Percentiles rank a stretch among this genome's conserved stretches.
These are phyloP conservation scores for Apotomis turbidana DNA, from an alignment of 2,888 invertebrate genomes.

Conservation along the genomic window DNA sequence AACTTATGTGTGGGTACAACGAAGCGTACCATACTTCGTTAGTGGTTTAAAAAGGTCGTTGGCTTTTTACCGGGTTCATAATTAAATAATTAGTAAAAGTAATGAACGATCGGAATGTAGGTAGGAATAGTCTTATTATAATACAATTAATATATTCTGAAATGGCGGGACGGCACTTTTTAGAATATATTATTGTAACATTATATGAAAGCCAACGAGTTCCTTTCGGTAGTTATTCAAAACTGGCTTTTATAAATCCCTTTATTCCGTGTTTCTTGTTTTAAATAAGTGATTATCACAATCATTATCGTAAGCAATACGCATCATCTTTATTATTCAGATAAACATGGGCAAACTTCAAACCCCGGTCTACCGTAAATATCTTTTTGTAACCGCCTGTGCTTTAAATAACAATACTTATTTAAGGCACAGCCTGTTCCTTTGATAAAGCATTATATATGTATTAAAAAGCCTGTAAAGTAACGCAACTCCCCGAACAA, in stretches of 20 bases:
- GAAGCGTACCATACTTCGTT: conserved; percentile 2
- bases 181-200: too few relatives aligned
- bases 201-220: too few relatives aligned
- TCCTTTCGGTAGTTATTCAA: too few relatives aligned
- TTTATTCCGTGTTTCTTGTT: too few relatives aligned
- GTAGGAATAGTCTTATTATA: conserved; percentile 12
- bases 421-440: not conserved
- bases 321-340: too few relatives aligned
- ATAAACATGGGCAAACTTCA: too few relatives aligned
- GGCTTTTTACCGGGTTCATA: conserved; percentile 15
- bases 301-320: too few relatives aligned
- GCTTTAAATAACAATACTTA: not conserved
- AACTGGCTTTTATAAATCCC: too few relatives aligned
- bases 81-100: conserved; percentile 10
- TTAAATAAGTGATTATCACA: too few relatives aligned
- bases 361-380: too few relatives aligned
- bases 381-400: too few relatives aligned
- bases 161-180: not conserved
- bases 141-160: conserved; percentile 7
- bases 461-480: conserved; percentile 26
- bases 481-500: conserved; percentile 26
- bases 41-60: conserved; percentile 21
- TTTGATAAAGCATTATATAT: conserved; percentile 29
- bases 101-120: conserved; percentile 6
- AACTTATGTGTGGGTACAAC: not conserved